Evolutionary conservation across 2,888 invertebrate genomes (phyloP).

Genomic region (Brenthis hecate): DNA sequence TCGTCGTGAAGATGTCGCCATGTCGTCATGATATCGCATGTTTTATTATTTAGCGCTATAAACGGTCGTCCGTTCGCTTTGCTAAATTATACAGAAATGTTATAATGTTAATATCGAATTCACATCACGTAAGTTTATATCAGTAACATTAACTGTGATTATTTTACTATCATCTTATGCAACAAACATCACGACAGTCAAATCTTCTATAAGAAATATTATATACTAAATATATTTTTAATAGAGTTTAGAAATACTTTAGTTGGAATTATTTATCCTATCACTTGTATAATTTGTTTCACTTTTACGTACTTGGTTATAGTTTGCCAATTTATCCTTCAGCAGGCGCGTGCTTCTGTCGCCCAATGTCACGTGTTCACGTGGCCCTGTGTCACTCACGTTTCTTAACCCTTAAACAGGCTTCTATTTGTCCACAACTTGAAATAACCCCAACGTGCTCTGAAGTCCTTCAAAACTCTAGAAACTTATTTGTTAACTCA

Average conservation of each 20-base stretch:
- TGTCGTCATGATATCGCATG: constrained; percentile 70
- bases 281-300: not conserved
- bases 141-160: not conserved
- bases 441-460: constrained; percentile 61
- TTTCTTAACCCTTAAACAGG: constrained; percentile 45
- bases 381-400: constrained; percentile 47
- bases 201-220: too few species aligned
- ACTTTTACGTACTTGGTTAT: not conserved
- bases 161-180: not conserved
- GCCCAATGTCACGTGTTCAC: constrained; percentile 55
- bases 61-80: constrained; percentile 54
- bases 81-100: constrained; percentile 61
- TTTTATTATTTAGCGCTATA: constrained; percentile 77
- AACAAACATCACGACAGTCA: too few species aligned
- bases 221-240: too few species aligned
- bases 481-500: constrained; percentile 63
- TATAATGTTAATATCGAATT: constrained; percentile 10
- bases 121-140: constrained; percentile 4
- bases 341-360: constrained; percentile 28
- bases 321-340: constrained; percentile 9
- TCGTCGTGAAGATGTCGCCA: constrained; percentile 73
- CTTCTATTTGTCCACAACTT: constrained; percentile 66
- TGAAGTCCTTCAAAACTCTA: constrained; percentile 62
- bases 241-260: too few species aligned
- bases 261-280: too few species aligned